Evolutionary conservation across 1,140 invertebrate species (phyloP), one percentile per base, ranked within the genome.

Genomic region (Listronotus oregonensis): DNA sequence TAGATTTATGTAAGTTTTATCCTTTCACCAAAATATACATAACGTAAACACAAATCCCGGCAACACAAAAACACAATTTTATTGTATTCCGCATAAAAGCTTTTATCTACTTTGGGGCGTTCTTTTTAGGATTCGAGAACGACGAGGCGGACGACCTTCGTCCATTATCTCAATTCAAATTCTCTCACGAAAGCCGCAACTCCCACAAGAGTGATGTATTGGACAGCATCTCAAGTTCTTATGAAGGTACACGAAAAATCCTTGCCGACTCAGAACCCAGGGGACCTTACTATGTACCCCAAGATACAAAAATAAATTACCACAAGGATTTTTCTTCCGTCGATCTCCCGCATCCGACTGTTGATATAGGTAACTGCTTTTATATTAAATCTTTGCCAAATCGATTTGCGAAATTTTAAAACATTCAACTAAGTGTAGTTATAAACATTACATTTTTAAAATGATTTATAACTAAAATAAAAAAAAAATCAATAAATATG

Each of bases 141-240:
- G 61, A 18, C 51, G 63, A 50, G 32, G 43, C 55, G 18, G 55
- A 58, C 31, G 64, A 66, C 49, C 64, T 66, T n/a, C 64, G 56
- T 59, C 55, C 55, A 66, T 60, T 66, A 54, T 55, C 60, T 31
- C 47, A 64, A 39, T 68, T 70, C 43, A 73, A 66, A 68, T 68
- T 71, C 39, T 60, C 67, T 51, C 72, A 71, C 52, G 68, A 73
- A 21, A 69, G 58, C 54, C 60, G 69, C 32, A 73, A 73, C 49
- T 61, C 68, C 17, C 70, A 73, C 59, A 77, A 74, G 66, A 75
- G 73, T 18, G 79, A 80, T 57, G 74, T 81, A 17, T 79, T 85
- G 59, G 80, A 83, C 70, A 83, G 79, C 67, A 84, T 85, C 63
- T 80, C 83, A 57, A 80, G 79, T 68, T 82, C 78, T 43, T 81